Conservation (phyloP, 2,888 invertebrate species). For the Ormia ochracea region DNA sequence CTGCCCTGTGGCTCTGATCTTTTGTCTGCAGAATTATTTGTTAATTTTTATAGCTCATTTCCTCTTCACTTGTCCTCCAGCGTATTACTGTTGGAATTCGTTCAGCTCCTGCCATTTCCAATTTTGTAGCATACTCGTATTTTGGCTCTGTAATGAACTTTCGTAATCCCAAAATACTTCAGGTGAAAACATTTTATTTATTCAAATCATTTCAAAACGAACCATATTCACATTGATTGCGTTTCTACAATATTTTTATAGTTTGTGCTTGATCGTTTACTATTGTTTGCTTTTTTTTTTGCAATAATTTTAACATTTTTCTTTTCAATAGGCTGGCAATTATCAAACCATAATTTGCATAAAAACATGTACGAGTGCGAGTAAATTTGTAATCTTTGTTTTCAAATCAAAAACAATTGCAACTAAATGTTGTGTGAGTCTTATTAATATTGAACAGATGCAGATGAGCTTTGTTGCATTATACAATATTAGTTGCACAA, state of each 20-base stretch:
- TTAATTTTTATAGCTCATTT: too few species aligned
- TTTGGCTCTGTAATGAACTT: constrained; percentile 1
- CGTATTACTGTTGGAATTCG: too few species aligned
- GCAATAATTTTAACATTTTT: not conserved
- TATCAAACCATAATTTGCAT: constrained; percentile 51
- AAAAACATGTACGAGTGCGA: constrained; percentile 50
- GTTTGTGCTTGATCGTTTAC: not conserved
- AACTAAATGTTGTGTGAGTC: constrained; percentile 8
- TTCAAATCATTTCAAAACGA: constrained; percentile 3
- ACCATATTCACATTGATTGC: not conserved
- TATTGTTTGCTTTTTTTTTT: not conserved
- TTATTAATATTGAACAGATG: constrained; percentile 10
- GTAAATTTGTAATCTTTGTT: too few species aligned
- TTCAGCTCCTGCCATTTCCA: too few species aligned
- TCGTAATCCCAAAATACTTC: not conserved
- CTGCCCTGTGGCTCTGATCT: too few species aligned
- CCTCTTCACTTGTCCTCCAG: too few species aligned
- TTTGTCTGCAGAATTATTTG: too few species aligned
- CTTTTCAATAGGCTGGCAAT: constrained; percentile 48
- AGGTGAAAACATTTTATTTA: not conserved
- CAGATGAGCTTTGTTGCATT: not conserved
- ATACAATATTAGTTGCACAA: not conserved
- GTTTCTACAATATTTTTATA: constrained; percentile 8
- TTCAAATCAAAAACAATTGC: constrained; percentile 21
- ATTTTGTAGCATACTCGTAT: not conserved